These are phyloP conservation scores for Bicyclus anynana DNA, from an alignment of 1,140 invertebrate species.

Conservation along the genomic window DNA sequence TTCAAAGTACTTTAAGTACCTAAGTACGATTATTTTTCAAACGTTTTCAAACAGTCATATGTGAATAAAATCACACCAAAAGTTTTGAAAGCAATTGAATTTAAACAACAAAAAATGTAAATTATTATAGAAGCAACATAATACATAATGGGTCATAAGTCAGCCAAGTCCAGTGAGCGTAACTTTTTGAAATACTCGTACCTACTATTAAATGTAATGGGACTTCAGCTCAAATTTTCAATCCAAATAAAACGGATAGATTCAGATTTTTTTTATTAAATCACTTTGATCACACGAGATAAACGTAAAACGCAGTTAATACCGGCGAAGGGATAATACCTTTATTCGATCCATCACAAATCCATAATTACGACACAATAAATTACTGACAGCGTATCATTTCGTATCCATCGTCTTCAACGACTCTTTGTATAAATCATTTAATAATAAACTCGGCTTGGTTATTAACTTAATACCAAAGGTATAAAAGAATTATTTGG, in stretches of 20 bases:
- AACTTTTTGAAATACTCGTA: not conserved
- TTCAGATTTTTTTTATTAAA: conserved; percentile 1
- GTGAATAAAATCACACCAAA: too few relatives aligned
- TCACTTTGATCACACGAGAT: conserved; percentile 15
- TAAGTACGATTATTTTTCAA: too few relatives aligned
- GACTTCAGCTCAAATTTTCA: too few relatives aligned
- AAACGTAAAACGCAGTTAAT: conserved; percentile 9
- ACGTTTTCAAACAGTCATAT: too few relatives aligned
- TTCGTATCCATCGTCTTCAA: conserved; percentile 14
- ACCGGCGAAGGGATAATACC: conserved; percentile 20
- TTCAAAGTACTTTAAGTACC: too few relatives aligned
- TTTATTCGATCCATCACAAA: conserved; percentile 22
- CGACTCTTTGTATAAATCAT: conserved; percentile 22
- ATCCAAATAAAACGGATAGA: not conserved
- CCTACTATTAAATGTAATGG: not conserved
- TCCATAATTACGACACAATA: conserved; percentile 29
- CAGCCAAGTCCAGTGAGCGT: not conserved
- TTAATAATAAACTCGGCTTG: conserved; percentile 18
- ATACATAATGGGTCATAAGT: too few relatives aligned
- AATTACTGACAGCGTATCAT: conserved; percentile 30
- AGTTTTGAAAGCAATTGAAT: too few relatives aligned
- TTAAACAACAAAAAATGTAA: too few relatives aligned
- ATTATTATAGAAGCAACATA: too few relatives aligned
- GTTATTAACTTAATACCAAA: conserved; percentile 5
- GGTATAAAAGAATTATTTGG: too few relatives aligned